Evolutionary conservation across 2,797 vertebrate species (phyloP).

Genomic region (Pogonophryne albipinna): DNA sequence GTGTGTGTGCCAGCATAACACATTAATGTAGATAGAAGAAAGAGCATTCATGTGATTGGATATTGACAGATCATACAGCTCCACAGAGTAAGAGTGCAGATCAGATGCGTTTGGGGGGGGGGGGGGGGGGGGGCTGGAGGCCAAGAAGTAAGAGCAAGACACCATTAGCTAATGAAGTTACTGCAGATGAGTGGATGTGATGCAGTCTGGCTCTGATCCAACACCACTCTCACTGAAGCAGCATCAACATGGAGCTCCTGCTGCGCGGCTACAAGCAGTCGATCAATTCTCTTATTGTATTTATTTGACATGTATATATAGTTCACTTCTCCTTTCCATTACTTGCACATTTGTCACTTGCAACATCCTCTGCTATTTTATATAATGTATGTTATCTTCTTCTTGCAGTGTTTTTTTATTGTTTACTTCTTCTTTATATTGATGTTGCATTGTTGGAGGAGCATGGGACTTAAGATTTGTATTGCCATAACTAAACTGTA

Average conservation of each 20-base stretch:
- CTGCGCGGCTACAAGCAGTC: constrained; percentile 20
- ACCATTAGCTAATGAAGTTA: constrained; percentile 82
- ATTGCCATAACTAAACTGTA: no score
- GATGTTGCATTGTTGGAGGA: no score
- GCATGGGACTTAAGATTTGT: no score
- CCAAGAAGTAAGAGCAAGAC: constrained; percentile 44
- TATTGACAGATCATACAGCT: constrained; percentile 19
- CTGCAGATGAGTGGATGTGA: constrained; percentile 64
- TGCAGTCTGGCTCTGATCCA: constrained; percentile 61
- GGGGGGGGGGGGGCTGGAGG: constrained; percentile 12
- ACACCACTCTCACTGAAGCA: constrained; percentile 39
- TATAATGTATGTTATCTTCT: no score
- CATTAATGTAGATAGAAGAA: constrained; percentile 1
- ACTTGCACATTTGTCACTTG: no score
- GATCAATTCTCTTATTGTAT: constrained; percentile 6
- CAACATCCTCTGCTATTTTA: no score
- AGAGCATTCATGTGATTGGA: constrained; percentile 19
- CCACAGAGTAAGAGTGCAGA: constrained; percentile 30
- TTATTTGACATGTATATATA: no score
- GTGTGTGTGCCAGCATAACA: background rate
- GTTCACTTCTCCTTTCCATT: no score
- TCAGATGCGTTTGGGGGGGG: background rate
- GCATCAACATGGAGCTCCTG: constrained; percentile 31
- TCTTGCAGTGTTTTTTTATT: no score
- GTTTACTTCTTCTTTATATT: no score